Base-by-base conservation (phyloP, 92 coral and sea anemone genomes). In the Siderastrea radians region DNA sequence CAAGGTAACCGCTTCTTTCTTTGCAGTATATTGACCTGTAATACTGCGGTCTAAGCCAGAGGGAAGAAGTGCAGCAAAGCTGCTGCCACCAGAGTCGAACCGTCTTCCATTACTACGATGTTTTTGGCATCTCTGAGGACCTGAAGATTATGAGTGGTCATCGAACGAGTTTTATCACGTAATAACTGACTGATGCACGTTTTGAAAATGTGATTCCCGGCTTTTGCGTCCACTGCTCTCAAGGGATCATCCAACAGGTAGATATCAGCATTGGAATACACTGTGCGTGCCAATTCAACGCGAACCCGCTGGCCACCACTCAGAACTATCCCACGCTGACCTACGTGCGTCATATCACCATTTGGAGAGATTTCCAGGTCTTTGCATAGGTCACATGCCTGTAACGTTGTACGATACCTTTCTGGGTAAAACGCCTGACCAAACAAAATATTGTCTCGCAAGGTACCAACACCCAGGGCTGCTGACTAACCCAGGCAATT, bases 331-430 rank as follows among this genome's bases (percentile, higher is more conserved):
- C 76, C 76, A 11, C 74, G 74, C 17, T 79, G 74, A 19, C 84
- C 84, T 3, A 79, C 71, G 13, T 17, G 45, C 13, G 84, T 79
- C 68, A 59, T 79, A 48, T 79, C 84, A 8, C 84, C 84, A 59
- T 58, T 46, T 0, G 84, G 84, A 38, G 61, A 59, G 4, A 10
- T 44, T 26, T 79, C 10, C 7, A 79, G 16, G 84, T 79, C 84
- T 79, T 45, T 64, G 44, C 9, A 6, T 6, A 79, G 74, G 44
- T 57, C 70, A 61, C 84, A 79, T 9, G 84, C 84, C 67, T 59
- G 26, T 10, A 62, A 8, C 17, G 49, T 46, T 47, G 7, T 60
- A 13, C 17, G 44, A 49, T 59, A 79, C 53, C 47, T 49, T 1
- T 62, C n/a, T 26, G 46, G 6, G 43, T 79, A 38, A 19, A 59